phyloP scores from a whole-genome alignment of 2,888 invertebrate species.

The Lepetodrilus schrolli region DNA sequence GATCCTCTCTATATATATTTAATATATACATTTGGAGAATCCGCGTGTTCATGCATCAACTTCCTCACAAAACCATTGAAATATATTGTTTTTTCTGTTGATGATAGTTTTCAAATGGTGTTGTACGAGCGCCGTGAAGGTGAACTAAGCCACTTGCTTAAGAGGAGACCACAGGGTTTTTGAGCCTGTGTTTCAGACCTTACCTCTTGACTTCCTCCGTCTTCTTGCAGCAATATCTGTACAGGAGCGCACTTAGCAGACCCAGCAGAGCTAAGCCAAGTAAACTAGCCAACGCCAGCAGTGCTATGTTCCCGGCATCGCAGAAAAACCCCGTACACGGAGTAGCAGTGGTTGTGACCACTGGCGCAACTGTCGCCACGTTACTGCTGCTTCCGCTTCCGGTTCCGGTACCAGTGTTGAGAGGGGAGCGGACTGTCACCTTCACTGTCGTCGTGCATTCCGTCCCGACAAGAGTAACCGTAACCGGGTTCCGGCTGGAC shows the following conservation, averaged over 20 bases:
- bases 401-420: not conserved
- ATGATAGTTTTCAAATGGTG: too few species aligned
- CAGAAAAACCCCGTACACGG: not conserved
- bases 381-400: not conserved
- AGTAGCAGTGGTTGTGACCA: not conserved
- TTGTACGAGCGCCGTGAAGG: too few species aligned
- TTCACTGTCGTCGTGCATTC: not conserved
- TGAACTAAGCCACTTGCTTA: too few species aligned
- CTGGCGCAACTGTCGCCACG: not conserved
- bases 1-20: too few species aligned
- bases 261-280: conserved; percentile 4
- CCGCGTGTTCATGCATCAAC: too few species aligned
- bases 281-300: not conserved
- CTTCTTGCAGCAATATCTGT: conserved; percentile 26
- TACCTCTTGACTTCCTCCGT: not conserved
- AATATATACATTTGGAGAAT: too few species aligned
- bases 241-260: conserved; percentile 4
- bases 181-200: too few species aligned
- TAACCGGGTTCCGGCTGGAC: not conserved
- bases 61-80: too few species aligned
- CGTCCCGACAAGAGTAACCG: not conserved
- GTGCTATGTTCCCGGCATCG: conserved; percentile 1
- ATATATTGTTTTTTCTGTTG: too few species aligned
- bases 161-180: too few species aligned
- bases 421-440: not conserved